Evolutionary conservation across 2,888 invertebrate species (phyloP).

Genomic region (Tetranychus truncatus): DNA sequence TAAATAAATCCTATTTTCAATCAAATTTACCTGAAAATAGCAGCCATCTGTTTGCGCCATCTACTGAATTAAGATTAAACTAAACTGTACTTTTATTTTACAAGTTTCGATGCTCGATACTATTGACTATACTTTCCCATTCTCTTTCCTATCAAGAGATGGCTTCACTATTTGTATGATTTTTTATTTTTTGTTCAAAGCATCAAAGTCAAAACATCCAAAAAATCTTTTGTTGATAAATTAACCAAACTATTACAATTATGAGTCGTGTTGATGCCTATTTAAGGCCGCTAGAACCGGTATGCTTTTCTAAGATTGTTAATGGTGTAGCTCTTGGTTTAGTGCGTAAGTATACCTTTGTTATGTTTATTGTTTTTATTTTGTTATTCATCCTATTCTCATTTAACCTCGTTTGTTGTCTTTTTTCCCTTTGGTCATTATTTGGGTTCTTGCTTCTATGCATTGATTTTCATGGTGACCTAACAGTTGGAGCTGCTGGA

Average conservation of each 20-base stretch:
- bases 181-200: background rate
- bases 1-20: background rate
- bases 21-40: background rate
- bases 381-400: background rate
- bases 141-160: background rate
- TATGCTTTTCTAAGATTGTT: background rate
- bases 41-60: background rate
- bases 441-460: background rate
- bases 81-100: background rate
- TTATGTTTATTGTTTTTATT: too few relatives aligned
- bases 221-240: background rate
- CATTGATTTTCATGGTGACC: background rate
- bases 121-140: background rate
- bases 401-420: background rate
- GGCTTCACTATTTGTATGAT: background rate
- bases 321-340: background rate
- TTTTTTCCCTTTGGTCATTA: background rate
- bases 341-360: background rate
- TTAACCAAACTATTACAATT: background rate
- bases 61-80: background rate
- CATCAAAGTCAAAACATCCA: background rate
- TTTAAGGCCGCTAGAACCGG: background rate
- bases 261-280: background rate
- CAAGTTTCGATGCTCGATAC: background rate
- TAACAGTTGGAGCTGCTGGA: background rate